Conservation (phyloP, 2,113 vertebrate species). For the Sardina pilchardus region DNA sequence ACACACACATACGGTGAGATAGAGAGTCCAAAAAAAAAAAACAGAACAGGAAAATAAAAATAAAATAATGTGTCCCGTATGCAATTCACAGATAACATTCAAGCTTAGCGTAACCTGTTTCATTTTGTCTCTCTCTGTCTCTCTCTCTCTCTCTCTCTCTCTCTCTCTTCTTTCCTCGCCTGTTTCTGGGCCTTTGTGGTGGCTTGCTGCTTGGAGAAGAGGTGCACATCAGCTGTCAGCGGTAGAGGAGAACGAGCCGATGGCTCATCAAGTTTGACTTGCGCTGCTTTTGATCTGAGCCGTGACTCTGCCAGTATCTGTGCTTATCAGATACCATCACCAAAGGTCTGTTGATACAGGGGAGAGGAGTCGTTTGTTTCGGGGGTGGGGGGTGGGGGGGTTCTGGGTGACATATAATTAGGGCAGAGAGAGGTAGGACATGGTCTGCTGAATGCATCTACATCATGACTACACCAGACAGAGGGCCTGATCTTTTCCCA, state of each 20-base stretch:
- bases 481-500: constrained; percentile 64
- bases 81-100: constrained; percentile 29
- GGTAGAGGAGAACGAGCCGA: background rate
- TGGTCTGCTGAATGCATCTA: constrained; percentile 1
- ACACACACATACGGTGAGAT: constrained; percentile 60
- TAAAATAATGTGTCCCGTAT: background rate
- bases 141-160: background rate
- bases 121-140: background rate
- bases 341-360: constrained; percentile 1
- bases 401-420: constrained; percentile 1
- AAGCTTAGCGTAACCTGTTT: background rate
- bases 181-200: background rate
- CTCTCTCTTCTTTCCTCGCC: background rate
- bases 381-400: background rate
- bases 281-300: background rate
- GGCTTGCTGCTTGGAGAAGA: background rate
- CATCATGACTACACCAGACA: constrained; percentile 72
- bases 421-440: constrained; percentile 1
- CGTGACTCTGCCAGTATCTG: background rate
- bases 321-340: background rate
- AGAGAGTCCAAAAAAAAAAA: constrained; percentile 56
- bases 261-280: constrained; percentile 10
- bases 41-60: constrained; percentile 24
- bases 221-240: background rate
- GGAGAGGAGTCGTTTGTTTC: background rate